Conservation (phyloP, 2,113 vertebrate species). For the Hydropotes inermis region DNA sequence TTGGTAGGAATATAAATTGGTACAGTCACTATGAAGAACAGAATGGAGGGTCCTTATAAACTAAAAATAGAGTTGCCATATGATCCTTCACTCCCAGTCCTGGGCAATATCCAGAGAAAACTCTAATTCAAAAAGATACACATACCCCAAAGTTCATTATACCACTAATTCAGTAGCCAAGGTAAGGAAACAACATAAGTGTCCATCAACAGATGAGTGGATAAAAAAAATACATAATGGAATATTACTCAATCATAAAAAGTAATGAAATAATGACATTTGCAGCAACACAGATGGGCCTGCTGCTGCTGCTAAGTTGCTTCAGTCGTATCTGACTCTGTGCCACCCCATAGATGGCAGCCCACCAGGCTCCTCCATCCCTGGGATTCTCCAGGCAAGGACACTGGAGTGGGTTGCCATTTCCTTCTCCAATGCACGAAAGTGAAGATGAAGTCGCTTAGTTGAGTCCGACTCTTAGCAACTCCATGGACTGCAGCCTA, state of each 20-base stretch:
- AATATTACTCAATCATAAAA: neutral
- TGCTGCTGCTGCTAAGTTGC: neutral
- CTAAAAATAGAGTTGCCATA: neutral
- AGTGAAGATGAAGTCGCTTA: too few relatives aligned
- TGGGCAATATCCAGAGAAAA: neutral
- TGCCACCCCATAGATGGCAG: neutral
- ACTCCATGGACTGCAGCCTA: too few relatives aligned
- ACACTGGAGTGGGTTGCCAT: too few relatives aligned
- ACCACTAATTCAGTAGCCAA: neutral
- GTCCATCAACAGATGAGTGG: neutral
- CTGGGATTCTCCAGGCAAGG: too few relatives aligned
- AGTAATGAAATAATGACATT: neutral
- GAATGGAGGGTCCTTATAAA: neutral
- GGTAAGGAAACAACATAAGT: neutral
- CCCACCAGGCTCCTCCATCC: fast-evolving
- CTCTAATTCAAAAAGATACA: neutral
- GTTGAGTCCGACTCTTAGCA: too few relatives aligned
- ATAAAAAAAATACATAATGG: neutral
- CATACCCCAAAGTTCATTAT: neutral
- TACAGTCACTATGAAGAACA: neutral
- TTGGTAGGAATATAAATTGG: neutral
- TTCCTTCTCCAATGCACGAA: too few relatives aligned
- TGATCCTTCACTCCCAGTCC: neutral
- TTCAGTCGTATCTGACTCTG: too few relatives aligned
- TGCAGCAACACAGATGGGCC: neutral